Evolutionary conservation across 1,140 invertebrate species (phyloP).

Genomic region (Uloborus diversus): DNA sequence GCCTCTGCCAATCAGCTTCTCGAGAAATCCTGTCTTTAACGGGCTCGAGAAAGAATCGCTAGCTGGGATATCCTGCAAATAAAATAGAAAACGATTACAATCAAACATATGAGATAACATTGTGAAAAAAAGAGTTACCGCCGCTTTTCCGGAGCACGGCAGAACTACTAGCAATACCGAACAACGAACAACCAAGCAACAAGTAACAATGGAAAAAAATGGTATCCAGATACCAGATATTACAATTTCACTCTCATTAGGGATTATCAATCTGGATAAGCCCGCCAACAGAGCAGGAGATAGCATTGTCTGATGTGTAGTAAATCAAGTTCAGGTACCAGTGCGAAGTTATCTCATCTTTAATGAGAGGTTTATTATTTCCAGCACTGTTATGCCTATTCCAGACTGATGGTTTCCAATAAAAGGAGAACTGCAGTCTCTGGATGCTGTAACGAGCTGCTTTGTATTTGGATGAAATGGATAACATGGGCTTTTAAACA

Average conservation of each 20-base stretch:
- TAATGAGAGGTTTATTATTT: too few relatives aligned
- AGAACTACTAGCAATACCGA: not conserved
- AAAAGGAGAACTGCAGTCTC: too few relatives aligned
- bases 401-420: too few relatives aligned
- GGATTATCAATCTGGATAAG: too few relatives aligned
- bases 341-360: too few relatives aligned
- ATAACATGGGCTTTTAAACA: too few relatives aligned
- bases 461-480: too few relatives aligned
- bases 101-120: not conserved
- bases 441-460: too few relatives aligned
- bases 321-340: too few relatives aligned
- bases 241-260: not conserved
- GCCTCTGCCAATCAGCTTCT: slow-evolving; percentile 62
- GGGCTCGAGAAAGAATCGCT: slow-evolving; percentile 38
- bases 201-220: not conserved
- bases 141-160: not conserved
- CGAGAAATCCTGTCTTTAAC: slow-evolving; percentile 58
- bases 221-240: not conserved
- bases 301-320: too few relatives aligned
- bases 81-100: not conserved
- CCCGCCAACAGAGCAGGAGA: too few relatives aligned
- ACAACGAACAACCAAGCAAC: not conserved
- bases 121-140: not conserved
- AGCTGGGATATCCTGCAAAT: slow-evolving; percentile 20
- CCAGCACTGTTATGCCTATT: too few relatives aligned